These are phyloP conservation scores for Mus spicilegus DNA, from an alignment of 2,113 vertebrate genomes.

Conservation along the genomic window DNA sequence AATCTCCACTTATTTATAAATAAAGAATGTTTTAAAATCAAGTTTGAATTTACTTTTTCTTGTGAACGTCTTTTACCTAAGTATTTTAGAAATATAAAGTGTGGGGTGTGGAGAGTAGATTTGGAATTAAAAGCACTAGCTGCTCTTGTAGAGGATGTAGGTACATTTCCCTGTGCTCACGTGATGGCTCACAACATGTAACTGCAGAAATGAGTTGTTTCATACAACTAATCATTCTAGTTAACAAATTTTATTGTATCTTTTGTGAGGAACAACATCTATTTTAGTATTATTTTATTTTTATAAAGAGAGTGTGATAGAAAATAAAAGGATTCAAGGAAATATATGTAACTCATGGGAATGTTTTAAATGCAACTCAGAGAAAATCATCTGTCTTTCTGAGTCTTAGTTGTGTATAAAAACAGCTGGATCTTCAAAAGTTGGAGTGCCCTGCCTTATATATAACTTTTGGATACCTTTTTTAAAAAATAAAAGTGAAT, in stretches of 20 bases:
- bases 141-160: background rate
- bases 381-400: background rate
- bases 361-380: background rate
- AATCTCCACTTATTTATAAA: background rate
- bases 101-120: fast-evolving
- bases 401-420: background rate
- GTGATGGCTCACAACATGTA: background rate
- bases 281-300: background rate
- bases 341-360: background rate
- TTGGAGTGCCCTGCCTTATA: background rate
- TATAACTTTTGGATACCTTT: background rate
- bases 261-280: background rate
- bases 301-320: background rate
- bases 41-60: background rate
- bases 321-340: background rate
- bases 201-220: background rate
- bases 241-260: background rate
- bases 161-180: background rate
- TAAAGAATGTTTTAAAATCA: background rate
- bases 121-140: background rate
- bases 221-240: background rate
- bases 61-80: background rate
- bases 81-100: background rate
- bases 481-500: background rate
- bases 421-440: background rate